phyloP scores from a whole-genome alignment of 1,140 invertebrate genomes.

The Cherax destructor region DNA sequence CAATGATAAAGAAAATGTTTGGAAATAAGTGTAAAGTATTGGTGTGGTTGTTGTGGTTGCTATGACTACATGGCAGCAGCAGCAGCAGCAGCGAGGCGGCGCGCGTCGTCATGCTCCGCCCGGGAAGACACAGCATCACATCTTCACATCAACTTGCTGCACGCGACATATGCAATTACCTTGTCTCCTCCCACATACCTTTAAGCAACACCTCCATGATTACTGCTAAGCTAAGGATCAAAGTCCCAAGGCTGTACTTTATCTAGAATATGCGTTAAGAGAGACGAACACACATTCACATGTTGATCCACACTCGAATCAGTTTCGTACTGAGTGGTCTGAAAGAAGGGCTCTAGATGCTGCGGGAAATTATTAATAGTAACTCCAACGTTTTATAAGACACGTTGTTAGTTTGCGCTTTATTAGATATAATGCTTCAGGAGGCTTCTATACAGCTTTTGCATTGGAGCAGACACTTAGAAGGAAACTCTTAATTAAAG shows the following conservation, averaged over 20 bases:
- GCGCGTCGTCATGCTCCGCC: slow-evolving; percentile 24
- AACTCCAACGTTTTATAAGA: background rate
- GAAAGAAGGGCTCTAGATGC: background rate
- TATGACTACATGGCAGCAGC: slow-evolving; percentile 32
- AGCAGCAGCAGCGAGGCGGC: background rate
- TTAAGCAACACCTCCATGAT: slow-evolving; percentile 3
- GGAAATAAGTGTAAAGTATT: background rate
- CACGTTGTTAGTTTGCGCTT: background rate
- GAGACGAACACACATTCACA: slow-evolving; percentile 25
- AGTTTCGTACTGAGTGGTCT: slow-evolving; percentile 30
- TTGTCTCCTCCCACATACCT: background rate
- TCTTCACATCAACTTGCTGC: background rate
- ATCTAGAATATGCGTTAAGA: background rate
- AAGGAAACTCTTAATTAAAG: background rate
- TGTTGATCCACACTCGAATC: slow-evolving; percentile 25
- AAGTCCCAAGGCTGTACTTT: slow-evolving; percentile 14
- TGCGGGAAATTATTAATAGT: background rate
- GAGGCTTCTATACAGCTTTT: background rate
- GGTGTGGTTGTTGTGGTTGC: slow-evolving; percentile 19
- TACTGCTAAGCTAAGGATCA: background rate
- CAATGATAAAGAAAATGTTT: background rate
- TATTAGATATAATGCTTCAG: background rate
- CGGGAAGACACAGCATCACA: background rate
- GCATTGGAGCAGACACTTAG: background rate
- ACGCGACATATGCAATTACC: background rate